phyloP scores from a whole-genome alignment of 2,113 vertebrate genomes.

The Meriones unguiculatus region DNA sequence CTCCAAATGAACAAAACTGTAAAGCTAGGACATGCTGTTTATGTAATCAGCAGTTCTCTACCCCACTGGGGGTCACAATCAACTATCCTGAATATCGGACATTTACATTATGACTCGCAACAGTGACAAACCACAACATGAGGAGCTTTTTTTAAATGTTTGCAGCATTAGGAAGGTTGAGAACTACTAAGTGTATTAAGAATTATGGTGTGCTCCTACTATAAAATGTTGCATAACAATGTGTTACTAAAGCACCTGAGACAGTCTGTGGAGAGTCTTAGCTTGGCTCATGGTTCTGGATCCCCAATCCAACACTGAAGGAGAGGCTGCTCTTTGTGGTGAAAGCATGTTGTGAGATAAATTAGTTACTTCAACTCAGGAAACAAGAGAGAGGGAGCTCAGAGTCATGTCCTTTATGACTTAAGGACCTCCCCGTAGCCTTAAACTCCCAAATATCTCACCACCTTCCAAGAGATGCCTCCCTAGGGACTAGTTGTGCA shows the following conservation, averaged over 20 bases:
- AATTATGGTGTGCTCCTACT: neutral
- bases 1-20: neutral
- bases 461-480: neutral
- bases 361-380: neutral
- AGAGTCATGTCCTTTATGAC: neutral
- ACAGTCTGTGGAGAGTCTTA: neutral
- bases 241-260: neutral
- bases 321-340: neutral
- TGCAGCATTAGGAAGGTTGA: neutral
- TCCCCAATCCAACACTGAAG: neutral
- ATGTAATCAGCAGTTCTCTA: neutral
- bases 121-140: neutral
- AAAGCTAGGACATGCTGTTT: neutral
- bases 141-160: neutral
- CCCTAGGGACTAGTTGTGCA: neutral
- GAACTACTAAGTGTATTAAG: neutral
- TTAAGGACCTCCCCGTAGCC: neutral
- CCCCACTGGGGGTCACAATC: neutral
- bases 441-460: neutral
- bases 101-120: neutral
- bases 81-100: neutral
- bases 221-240: neutral
- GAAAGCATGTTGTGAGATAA: neutral
- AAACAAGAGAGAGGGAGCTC: neutral
- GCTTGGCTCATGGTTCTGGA: neutral